phyloP scores from a whole-genome alignment of 2,888 invertebrate genomes.

The Thumatha senex region DNA sequence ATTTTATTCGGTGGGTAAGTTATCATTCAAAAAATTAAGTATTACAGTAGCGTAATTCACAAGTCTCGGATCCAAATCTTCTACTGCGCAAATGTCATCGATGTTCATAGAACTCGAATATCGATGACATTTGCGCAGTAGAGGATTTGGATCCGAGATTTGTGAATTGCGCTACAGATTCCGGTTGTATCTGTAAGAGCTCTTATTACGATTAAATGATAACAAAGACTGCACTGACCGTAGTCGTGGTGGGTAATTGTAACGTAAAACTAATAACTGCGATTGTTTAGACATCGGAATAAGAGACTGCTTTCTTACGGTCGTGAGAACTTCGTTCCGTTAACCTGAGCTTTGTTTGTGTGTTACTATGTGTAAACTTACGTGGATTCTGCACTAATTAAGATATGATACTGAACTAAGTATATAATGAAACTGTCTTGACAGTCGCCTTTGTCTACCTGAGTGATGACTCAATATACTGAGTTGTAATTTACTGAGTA shows the following conservation, averaged over 20 bases:
- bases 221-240: slow-evolving; percentile 49
- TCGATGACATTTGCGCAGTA: too few relatives aligned
- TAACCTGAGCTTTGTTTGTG: slow-evolving; percentile 25
- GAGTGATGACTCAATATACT: too few relatives aligned
- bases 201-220: slow-evolving; percentile 33
- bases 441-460: too few relatives aligned
- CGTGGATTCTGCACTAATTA: not conserved
- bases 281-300: slow-evolving; percentile 46
- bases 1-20: too few relatives aligned
- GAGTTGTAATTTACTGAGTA: too few relatives aligned
- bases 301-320: slow-evolving; percentile 32
- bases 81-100: too few relatives aligned
- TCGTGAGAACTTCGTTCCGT: slow-evolving; percentile 39
- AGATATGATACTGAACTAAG: not conserved
- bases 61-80: too few relatives aligned
- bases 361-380: slow-evolving; percentile 1
- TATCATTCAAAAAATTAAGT: too few relatives aligned
- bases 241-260: slow-evolving; percentile 24
- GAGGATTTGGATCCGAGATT: too few relatives aligned
- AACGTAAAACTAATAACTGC: slow-evolving; percentile 48
- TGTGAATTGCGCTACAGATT: too few relatives aligned
- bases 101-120: too few relatives aligned
- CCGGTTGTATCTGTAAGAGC: slow-evolving; percentile 16
- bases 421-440: not conserved
- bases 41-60: too few relatives aligned